phyloP scores from a whole-genome alignment of 92 coral and sea anemone species.

The Hydrozoanthus gracilis region DNA sequence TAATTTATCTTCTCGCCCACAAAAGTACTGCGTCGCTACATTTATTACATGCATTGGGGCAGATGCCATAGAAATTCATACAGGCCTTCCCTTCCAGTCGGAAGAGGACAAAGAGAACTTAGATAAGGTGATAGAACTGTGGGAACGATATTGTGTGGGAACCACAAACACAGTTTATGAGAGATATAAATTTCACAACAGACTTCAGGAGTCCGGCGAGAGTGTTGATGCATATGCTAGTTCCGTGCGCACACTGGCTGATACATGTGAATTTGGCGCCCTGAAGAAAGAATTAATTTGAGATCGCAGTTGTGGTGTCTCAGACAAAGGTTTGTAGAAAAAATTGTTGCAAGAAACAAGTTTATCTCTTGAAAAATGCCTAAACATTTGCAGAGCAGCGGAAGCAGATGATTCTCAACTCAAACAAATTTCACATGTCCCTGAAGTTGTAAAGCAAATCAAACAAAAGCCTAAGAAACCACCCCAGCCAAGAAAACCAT shows the following conservation, averaged over 20 bases:
- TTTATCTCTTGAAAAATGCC: neutral
- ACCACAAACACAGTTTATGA: slow-evolving; percentile 43
- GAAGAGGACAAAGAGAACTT: too few relatives aligned
- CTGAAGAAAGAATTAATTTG: neutral
- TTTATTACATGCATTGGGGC: too few relatives aligned
- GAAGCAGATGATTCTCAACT: neutral
- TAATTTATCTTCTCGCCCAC: slow-evolving; percentile 7
- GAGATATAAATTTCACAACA: slow-evolving; percentile 38
- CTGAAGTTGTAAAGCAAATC: too few relatives aligned
- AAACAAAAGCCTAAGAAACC: too few relatives aligned
- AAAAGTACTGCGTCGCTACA: too few relatives aligned
- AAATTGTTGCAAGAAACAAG: neutral
- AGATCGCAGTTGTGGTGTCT: neutral
- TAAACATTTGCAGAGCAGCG: neutral
- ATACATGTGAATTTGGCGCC: neutral
- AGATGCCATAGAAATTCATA: too few relatives aligned
- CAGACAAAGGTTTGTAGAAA: neutral
- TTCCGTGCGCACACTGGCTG: neutral
- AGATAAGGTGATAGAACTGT: too few relatives aligned
- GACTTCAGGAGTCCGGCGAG: too few relatives aligned
- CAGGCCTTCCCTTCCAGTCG: too few relatives aligned
- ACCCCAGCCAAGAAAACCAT: slow-evolving; percentile 14
- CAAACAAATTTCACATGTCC: too few relatives aligned
- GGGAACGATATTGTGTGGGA: slow-evolving; percentile 32
- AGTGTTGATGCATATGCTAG: too few relatives aligned